Evolutionary conservation across 2,113 vertebrate genomes (phyloP).

Genomic region (Cynocephalus volans): DNA sequence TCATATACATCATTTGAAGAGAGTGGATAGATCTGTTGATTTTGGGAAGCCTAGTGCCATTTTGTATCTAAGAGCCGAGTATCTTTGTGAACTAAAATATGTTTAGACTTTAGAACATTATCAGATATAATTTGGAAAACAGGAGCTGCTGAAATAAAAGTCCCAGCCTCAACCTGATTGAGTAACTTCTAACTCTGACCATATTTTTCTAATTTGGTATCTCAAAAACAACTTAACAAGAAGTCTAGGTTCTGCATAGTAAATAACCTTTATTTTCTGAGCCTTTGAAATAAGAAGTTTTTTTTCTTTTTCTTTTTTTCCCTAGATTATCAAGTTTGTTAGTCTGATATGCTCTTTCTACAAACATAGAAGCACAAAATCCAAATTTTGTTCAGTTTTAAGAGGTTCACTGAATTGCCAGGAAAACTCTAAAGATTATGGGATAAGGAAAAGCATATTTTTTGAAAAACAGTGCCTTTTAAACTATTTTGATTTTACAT

Average conservation of each 20-base stretch:
- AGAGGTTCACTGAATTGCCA: constrained; percentile 64
- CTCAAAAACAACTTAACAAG: constrained; percentile 87
- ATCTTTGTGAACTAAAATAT: constrained; percentile 88
- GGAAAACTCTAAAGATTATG: constrained; percentile 64
- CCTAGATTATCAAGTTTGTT: constrained; percentile 78
- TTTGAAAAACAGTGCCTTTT: neutral
- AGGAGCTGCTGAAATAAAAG: constrained; percentile 83
- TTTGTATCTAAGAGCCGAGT: constrained; percentile 84
- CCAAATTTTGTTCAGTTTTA: constrained; percentile 78
- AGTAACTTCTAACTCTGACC: constrained; percentile 87
- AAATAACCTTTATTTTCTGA: constrained; percentile 85
- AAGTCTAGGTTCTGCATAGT: constrained; percentile 77
- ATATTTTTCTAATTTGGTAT: constrained; percentile 90
- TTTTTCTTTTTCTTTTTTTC: constrained; percentile 61
- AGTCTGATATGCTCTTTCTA: constrained; percentile 76
- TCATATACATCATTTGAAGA: constrained; percentile 77
- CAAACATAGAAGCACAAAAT: constrained; percentile 78
- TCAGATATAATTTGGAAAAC: constrained; percentile 84
- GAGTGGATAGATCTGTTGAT: constrained; percentile 80
- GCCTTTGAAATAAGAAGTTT: constrained; percentile 87
- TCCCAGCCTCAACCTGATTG: constrained; percentile 86
- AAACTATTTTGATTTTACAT: constrained; percentile 51
- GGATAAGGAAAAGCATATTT: constrained; percentile 75
- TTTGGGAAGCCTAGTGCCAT: constrained; percentile 83
- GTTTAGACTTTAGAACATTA: constrained; percentile 88